These are phyloP conservation scores for Hyles vespertilio DNA, from an alignment of 1,140 invertebrate species.

Conservation along the genomic window DNA sequence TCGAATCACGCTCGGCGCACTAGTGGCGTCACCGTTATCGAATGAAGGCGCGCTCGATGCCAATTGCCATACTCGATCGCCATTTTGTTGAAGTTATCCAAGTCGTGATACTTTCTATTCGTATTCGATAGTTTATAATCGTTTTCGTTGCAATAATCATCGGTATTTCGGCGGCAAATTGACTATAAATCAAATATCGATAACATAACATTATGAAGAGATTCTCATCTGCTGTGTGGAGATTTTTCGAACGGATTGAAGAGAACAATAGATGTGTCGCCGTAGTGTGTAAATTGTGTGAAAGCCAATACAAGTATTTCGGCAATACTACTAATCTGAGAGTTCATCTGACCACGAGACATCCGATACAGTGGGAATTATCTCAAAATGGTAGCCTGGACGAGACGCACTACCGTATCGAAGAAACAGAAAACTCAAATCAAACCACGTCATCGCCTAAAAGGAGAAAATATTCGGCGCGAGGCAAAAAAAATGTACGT, in stretches of 20 bases:
- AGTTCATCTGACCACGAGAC: conserved; percentile 58
- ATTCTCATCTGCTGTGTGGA: conserved; percentile 63
- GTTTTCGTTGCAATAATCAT: conserved; percentile 47
- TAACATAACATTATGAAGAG: conserved; percentile 51
- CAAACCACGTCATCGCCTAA: conserved; percentile 32
- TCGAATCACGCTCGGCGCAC: conserved; percentile 2
- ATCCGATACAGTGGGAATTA: conserved; percentile 67
- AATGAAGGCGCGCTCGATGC: conserved; percentile 54
- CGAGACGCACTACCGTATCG: conserved; percentile 37
- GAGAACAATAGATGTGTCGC: conserved; percentile 54
- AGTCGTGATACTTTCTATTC: conserved; percentile 53
- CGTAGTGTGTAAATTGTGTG: conserved; percentile 69
- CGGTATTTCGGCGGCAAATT: conserved; percentile 49
- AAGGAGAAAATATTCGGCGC: conserved; percentile 41
- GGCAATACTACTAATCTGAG: conserved; percentile 67
- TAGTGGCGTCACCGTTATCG: conserved; percentile 26
- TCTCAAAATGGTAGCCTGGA: conserved; percentile 54
- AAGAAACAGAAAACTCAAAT: conserved; percentile 46
- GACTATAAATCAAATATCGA: conserved; percentile 45
- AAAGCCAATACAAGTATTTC: conserved; percentile 64
- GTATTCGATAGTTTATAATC: conserved; percentile 62
- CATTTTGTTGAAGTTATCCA: conserved; percentile 49
- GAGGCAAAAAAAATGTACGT: conserved; percentile 60
- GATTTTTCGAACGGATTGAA: conserved; percentile 64
- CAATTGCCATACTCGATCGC: conserved; percentile 57